Base-by-base conservation (phyloP, 2,888 invertebrate genomes). In the Lingula anatina region DNA sequence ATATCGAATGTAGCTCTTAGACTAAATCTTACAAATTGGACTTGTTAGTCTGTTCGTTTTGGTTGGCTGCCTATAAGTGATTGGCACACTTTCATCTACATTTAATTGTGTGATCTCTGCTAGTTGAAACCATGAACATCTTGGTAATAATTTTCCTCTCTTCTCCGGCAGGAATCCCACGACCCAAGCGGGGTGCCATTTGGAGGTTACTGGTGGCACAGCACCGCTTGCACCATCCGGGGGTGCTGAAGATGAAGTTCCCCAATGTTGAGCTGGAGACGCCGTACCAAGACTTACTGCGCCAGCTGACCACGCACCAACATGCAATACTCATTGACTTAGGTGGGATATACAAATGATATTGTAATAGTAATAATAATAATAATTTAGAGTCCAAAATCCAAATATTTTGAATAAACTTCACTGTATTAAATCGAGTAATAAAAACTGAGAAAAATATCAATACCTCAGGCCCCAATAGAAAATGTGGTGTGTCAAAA, bases 311-410 rank as follows among this genome's bases (percentile, higher is more conserved):
- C 0, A 90, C 92, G 24, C 92, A 95, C 67, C 96, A 96, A 71
- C 96, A 96, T 74, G 92, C 94, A 1, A 97, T 96, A 63, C 84
- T 96, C 40, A 95, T 96, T 47, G 96, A 96, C 76, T 79, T 96
- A 55, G 94, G 90, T 82, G 68, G 76, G 77, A 39, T 15, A 25
- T 5, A n/a, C n/a, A 21, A 7, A 12, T 12, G 9, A 31, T 15
- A 31, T 31, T 9, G 15, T 15, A 9, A 31, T 12, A 31, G 15
- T 9, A 15, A 15, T n/a, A n/a, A n/a, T n/a, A n/a, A n/a, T n/a
- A n/a, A n/a, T n/a, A n/a, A n/a, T n/a, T n/a, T n/a, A n/a, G 15
- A 31, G 15, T 31, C 35, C 35, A 31, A 15, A 31, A 12, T 12
- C 15, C 9, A 12, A 31, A 31, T 31, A 12, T 31, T n/a, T n/a